A percentile compares a stretch with the other conserved stretches of the same genome.
These are phyloP conservation scores for Dermatemys mawii DNA, from an alignment of 2,113 vertebrate species.

Conservation along the genomic window DNA sequence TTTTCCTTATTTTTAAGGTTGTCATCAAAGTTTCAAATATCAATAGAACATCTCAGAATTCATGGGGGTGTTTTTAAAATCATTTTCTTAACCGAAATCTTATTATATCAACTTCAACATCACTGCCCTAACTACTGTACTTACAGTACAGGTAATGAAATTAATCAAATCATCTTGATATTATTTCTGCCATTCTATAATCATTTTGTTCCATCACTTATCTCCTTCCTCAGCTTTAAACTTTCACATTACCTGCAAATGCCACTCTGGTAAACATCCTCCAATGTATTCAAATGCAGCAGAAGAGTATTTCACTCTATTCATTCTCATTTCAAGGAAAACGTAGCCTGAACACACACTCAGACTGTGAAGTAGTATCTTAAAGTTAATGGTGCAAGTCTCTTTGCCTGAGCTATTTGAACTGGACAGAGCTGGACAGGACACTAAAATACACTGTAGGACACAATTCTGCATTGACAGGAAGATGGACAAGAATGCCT, in stretches of 20 bases:
- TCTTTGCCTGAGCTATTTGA: background rate
- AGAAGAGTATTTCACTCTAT: too few species aligned
- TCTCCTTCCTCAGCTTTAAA: background rate
- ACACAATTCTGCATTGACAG: background rate
- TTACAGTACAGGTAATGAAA: background rate
- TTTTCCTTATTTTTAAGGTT: background rate
- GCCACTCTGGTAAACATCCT: too few species aligned
- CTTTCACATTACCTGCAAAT: background rate
- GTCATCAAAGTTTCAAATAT: background rate
- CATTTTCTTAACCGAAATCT: background rate
- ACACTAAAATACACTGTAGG: background rate
- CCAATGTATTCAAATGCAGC: too few species aligned
- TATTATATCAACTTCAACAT: too few species aligned
- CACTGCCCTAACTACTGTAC: too few species aligned
- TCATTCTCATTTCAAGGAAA: background rate
- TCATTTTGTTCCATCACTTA: background rate
- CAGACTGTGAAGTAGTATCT: background rate
- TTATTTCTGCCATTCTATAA: background rate
- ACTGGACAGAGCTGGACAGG: background rate
- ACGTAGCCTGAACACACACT: background rate
- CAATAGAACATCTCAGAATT: background rate
- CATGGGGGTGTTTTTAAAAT: background rate
- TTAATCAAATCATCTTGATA: background rate
- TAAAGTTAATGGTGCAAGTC: background rate
- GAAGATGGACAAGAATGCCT: too few species aligned